phyloP scores from a whole-genome alignment of 35 echinoderm and acorn worm species.

The Hemicentrotus pulcherrimus region DNA sequence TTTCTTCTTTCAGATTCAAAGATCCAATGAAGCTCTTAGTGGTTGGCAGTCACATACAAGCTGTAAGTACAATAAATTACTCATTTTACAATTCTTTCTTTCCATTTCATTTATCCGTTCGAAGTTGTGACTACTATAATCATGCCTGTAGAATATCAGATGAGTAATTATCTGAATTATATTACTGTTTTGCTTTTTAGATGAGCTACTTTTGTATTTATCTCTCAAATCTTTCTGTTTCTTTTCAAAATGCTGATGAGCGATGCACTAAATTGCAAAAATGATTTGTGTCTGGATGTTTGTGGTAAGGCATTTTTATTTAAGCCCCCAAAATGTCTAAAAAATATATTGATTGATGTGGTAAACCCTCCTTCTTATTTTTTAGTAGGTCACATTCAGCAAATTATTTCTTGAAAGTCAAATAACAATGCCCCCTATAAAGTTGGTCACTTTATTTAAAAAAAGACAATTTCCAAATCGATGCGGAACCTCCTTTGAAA shows the following conservation, averaged over 20 bases:
- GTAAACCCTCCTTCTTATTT: not conserved
- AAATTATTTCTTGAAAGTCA: not conserved
- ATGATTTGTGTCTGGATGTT: not conserved
- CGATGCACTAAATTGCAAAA: no score
- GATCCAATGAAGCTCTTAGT: constrained; percentile 78
- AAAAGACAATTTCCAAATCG: not conserved
- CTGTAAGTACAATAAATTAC: constrained; percentile 71
- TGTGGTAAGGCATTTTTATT: not conserved
- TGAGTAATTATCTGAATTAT: not conserved
- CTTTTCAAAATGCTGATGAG: not conserved
- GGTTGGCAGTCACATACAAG: constrained; percentile 95
- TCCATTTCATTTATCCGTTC: not conserved
- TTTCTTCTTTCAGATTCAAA: constrained; percentile 65
- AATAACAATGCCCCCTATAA: not conserved
- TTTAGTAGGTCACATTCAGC: not conserved
- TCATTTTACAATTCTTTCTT: not conserved
- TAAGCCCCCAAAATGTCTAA: not conserved
- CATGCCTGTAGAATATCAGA: not conserved
- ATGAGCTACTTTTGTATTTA: not conserved
- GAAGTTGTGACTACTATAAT: not conserved
- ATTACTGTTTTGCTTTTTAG: not conserved
- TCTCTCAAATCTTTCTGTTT: not conserved
- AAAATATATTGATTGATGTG: not conserved
- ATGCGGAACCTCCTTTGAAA: not conserved
- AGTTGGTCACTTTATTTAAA: not conserved